Conservation (phyloP, 2,113 vertebrate species). For the Solea senegalensis region DNA sequence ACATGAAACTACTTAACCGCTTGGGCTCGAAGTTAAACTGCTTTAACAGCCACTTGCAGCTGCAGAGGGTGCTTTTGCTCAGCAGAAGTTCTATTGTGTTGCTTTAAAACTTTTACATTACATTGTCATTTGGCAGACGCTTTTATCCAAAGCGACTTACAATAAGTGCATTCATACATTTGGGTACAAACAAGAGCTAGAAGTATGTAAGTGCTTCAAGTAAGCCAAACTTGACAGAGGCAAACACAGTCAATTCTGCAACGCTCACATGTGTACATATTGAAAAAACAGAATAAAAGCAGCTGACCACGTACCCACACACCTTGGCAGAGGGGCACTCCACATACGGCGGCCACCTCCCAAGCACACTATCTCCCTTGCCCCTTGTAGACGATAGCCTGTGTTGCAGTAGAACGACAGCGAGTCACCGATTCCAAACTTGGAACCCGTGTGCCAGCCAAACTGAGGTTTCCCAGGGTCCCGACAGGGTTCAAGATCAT, state of each 20-base stretch:
- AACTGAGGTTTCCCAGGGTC: constrained; percentile 78
- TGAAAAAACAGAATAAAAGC: constrained; percentile 66
- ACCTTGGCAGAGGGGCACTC: constrained; percentile 86
- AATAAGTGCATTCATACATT: no score
- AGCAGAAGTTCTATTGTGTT: background rate
- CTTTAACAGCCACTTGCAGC: no score
- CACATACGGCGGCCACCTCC: constrained; percentile 83
- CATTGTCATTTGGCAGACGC: no score
- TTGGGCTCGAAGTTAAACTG: no score
- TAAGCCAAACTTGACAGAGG: background rate
- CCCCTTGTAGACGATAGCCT: constrained; percentile 82
- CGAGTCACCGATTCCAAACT: constrained; percentile 78
- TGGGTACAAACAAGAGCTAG: no score
- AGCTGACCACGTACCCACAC: constrained; percentile 85
- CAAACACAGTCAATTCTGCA: constrained; percentile 7
- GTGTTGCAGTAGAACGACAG: constrained; percentile 77
- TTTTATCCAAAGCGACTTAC: no score
- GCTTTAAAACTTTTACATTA: background rate
- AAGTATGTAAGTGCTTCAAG: no score
- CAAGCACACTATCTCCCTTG: constrained; percentile 75
- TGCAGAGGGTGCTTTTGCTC: no score
- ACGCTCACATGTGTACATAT: constrained; percentile 16
- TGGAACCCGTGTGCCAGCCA: constrained; percentile 74
- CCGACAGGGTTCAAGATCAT: constrained; percentile 80
- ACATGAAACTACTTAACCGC: no score